phyloP scores from a whole-genome alignment of 2,113 vertebrate species.

The Syngnathus typhle region DNA sequence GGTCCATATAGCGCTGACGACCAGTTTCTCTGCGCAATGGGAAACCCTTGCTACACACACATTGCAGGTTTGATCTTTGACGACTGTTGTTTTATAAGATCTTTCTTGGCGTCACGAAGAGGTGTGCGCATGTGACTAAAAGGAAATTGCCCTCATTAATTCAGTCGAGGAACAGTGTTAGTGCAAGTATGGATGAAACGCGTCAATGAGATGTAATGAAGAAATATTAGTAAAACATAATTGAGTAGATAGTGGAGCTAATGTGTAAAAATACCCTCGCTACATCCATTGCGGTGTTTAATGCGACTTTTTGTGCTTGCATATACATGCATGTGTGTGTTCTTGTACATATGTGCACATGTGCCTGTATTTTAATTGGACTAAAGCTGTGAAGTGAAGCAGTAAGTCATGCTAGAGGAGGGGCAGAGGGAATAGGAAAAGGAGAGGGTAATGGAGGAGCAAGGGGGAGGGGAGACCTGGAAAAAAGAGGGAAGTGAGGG shows the following conservation, averaged over 20 bases:
- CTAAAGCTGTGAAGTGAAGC: slow-evolving; percentile 71
- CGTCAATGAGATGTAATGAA: slow-evolving; percentile 33
- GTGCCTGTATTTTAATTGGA: slow-evolving; percentile 65
- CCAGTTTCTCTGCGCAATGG: slow-evolving; percentile 54
- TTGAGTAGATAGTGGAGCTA: neutral
- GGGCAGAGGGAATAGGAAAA: slow-evolving; percentile 47
- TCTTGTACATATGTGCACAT: slow-evolving; percentile 26
- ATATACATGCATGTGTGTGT: neutral
- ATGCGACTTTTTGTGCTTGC: slow-evolving; percentile 6
- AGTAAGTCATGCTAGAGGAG: slow-evolving; percentile 68
- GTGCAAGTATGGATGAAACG: slow-evolving; percentile 34
- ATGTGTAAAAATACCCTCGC: neutral
- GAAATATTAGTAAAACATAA: neutral
- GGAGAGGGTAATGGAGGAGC: slow-evolving; percentile 54
- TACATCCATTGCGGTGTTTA: neutral
- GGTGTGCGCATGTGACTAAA: slow-evolving; percentile 17
- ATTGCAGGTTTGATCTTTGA: slow-evolving; percentile 23
- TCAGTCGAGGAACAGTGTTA: slow-evolving; percentile 32
- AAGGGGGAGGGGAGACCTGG: slow-evolving; percentile 50
- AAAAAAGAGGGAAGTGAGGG: slow-evolving; percentile 30
- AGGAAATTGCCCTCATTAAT: slow-evolving; percentile 18
- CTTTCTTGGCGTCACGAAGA: slow-evolving; percentile 10
- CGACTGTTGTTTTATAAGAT: slow-evolving; percentile 22
- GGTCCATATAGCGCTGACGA: slow-evolving; percentile 48
- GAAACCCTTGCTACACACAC: slow-evolving; percentile 42